phyloP scores from a whole-genome alignment of 2,888 invertebrate species.

The Nymphalis urticae region DNA sequence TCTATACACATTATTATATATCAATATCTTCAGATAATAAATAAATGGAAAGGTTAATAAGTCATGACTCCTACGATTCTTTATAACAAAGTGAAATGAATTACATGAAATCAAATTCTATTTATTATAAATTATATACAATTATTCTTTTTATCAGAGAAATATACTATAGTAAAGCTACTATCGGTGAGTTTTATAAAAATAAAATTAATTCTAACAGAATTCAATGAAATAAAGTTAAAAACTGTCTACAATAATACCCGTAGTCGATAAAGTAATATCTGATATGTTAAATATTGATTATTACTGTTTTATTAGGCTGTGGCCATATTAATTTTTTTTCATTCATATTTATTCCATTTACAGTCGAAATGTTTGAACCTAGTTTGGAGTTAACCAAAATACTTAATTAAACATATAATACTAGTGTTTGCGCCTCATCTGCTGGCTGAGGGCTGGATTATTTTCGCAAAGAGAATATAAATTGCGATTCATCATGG shows the following conservation, averaged over 20 bases:
- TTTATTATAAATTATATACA: slow-evolving; percentile 6
- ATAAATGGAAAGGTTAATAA: neutral
- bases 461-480: no score
- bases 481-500: no score
- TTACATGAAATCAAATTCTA: neutral
- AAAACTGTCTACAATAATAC: slow-evolving; percentile 37
- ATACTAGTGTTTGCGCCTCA: no score
- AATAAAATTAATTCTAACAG: slow-evolving; percentile 7
- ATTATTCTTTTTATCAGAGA: neutral
- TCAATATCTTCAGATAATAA: neutral
- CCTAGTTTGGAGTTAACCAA: no score
- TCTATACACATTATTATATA: neutral
- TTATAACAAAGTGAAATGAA: no score
- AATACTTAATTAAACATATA: no score
- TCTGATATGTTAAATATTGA: slow-evolving; percentile 21
- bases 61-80: slow-evolving; percentile 1
- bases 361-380: no score
- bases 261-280: slow-evolving; percentile 36
- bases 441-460: no score
- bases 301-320: slow-evolving; percentile 6
- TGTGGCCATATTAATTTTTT: no score
- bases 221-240: slow-evolving; percentile 7
- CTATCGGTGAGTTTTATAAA: slow-evolving; percentile 37
- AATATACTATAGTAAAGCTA: slow-evolving; percentile 36
- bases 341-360: no score